Evolutionary conservation across 1,140 invertebrate genomes (phyloP), one percentile per base, ranked within the genome.

Genomic region (Coenobita brevimanus): DNA sequence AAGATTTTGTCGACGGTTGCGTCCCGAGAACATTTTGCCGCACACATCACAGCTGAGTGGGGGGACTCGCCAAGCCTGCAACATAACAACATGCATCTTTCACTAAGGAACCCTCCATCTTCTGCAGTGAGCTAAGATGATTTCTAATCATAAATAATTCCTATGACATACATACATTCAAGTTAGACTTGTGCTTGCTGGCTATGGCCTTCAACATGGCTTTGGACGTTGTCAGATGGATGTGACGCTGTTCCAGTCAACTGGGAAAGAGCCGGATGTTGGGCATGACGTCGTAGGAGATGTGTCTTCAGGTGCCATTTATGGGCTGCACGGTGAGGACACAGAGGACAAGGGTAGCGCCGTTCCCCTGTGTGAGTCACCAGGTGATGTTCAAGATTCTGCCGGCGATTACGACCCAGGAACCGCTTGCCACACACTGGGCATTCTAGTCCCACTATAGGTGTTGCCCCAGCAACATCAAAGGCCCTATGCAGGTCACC

Each of bases 281-380:
- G 83, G 38, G 89, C 79, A 78, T 89, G 89, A 13, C 89, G 83
- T 3, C 89, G 82, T 4, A 89, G 82, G 13, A 89, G 69, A 46
- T 89, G 89, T 15, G 89, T 89, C 71, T 89, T 89, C 24, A 89
- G 89, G 79, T 89, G 89, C 89, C 89, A 89, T 60, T 89, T 89
- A 76, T 89, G 89, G 27, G 89, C 84, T 15, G 89, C 85, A 46
- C 89, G 89, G 54, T 89, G 89, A n/a, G 83, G 83, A 79, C 89
- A 89, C 62, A 89, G 81, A 15, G 89, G 89, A 46, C 89, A 89
- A 46, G 89, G 73, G 71, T 87, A 87, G 57, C 89, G 89, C 27
- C 89, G 89, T 62, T 89, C 89, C 33, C 89, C 89, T 41, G 85
- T 87, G 84, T 89, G 76, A 82, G 84, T 81, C 67, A 83, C 79